Base-by-base conservation (phyloP, 2,113 vertebrate species). In the Nestor notabilis region DNA sequence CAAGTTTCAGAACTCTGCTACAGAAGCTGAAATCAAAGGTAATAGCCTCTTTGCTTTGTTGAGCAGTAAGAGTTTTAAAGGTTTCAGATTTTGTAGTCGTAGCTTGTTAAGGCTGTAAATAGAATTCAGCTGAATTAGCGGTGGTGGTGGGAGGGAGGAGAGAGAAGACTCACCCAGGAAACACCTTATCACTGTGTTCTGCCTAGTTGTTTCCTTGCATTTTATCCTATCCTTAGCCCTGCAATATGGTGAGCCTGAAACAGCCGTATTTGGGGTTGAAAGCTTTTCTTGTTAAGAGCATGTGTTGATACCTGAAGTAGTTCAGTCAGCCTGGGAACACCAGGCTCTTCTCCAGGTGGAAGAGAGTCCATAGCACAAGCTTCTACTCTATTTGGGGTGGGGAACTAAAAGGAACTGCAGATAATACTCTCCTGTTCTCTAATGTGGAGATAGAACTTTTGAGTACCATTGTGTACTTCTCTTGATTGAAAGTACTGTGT, bases 21-120 rank as follows among this genome's bases (percentile, higher is more conserved):
- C 79, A 49, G 70, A 96, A 97, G 94, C 97, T 98, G 96, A 98
- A 96, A 89, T 97, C 63, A 96, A 97, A 98, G 98, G 98, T 98
- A 98, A 97, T 69, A 70, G 9, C 66, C 8, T 66, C 65, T 76
- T 15, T 33, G 64, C 68, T 71, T 66, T 86, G 24, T 84, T 82
- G 69, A 85, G 41, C 33, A 77, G 23, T 10, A 81, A 55, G 43
- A 58, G 21, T 71, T 89, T 18, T 50, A 86, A 55, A 80, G n/a
- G 19, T 81, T 86, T 83, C 55, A 64, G 27, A 15, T 74, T 78
- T 84, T 90, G 31, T 39, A 43, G 33, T 52, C 17, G 11, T 4
- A 77, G 27, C 43, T 89, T 7, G 13, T 79, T 43, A 75, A 90
- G 65, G 25, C 46, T 89, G 39, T 65, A 87, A 68, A 71, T 46